phyloP scores from a whole-genome alignment of 2,888 invertebrate species.

The Choristoneura rosaceana region DNA sequence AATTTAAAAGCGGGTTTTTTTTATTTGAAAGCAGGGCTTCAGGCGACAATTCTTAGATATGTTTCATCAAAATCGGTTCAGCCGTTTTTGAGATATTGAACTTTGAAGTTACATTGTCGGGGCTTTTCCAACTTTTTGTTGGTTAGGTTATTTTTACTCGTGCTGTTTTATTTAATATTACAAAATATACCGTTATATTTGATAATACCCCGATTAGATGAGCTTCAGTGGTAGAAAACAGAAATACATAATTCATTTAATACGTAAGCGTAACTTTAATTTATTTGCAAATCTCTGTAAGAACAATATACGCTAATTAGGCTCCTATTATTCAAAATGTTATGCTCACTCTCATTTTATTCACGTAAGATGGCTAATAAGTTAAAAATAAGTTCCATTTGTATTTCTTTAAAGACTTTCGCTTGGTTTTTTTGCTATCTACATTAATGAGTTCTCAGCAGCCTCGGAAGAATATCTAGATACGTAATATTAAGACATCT shows the following conservation, averaged over 20 bases:
- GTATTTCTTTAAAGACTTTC: conserved; percentile 2
- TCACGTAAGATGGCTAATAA: conserved; percentile 8
- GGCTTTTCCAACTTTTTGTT: too few species aligned
- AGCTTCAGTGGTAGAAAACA: neutral
- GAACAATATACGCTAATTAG: conserved; percentile 10
- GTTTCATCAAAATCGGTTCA: too few species aligned
- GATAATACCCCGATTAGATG: neutral
- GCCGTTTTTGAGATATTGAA: too few species aligned
- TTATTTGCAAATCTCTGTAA: neutral
- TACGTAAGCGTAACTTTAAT: neutral
- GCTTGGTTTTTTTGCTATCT: neutral
- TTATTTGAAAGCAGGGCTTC: too few species aligned
- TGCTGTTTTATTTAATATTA: too few species aligned
- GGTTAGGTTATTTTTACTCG: too few species aligned
- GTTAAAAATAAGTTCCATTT: neutral
- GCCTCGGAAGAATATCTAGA: neutral
- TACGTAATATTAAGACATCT: neutral
- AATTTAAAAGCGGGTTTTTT: too few species aligned
- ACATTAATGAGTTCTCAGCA: conserved; percentile 1
- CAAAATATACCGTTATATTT: too few species aligned
- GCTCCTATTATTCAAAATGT: conserved; percentile 2
- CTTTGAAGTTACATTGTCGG: too few species aligned
- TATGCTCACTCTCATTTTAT: conserved; percentile 10
- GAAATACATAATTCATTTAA: neutral
- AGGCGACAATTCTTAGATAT: too few species aligned